Evolutionary conservation across 2,797 vertebrate species (phyloP).

Genomic region (Amazonetta brasiliensis): DNA sequence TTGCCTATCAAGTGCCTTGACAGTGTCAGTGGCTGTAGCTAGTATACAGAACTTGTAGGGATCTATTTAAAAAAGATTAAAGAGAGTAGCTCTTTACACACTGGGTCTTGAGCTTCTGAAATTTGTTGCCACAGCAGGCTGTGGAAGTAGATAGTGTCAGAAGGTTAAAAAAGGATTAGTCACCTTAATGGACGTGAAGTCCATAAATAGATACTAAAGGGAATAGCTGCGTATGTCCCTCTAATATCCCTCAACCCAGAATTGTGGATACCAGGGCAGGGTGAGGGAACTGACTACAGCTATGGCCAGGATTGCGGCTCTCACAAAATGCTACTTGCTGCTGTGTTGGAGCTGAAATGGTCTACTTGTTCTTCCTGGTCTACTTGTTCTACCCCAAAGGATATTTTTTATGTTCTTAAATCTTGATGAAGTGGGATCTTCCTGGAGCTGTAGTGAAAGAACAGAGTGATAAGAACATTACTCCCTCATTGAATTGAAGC

Average conservation of each 20-base stretch:
- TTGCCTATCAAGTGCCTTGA: not conserved
- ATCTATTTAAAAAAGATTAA: slow-evolving; percentile 50
- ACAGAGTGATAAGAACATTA: not conserved
- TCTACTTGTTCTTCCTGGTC: not conserved
- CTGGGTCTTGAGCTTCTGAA: slow-evolving; percentile 7
- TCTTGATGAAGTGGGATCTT: not conserved
- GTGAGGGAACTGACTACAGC: accelerated
- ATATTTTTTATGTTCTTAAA: not conserved
- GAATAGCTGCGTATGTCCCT: not conserved
- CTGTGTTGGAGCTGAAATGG: not conserved
- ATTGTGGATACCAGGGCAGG: not conserved
- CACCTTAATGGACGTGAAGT: not conserved
- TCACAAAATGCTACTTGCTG: not conserved
- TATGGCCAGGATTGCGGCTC: not conserved
- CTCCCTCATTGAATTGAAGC: not conserved
- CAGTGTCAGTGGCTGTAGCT: not conserved
- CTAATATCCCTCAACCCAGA: not conserved
- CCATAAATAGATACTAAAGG: not conserved
- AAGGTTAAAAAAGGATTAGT: not conserved
- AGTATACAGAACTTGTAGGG: not conserved
- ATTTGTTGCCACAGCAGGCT: slow-evolving; percentile 11
- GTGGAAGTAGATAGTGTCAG: not conserved
- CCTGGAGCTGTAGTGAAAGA: not conserved
- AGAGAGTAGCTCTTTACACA: slow-evolving; percentile 22
- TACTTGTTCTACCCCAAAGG: not conserved